Evolutionary conservation across 2,888 invertebrate species (phyloP).

Genomic region (Helobdella robusta): DNA sequence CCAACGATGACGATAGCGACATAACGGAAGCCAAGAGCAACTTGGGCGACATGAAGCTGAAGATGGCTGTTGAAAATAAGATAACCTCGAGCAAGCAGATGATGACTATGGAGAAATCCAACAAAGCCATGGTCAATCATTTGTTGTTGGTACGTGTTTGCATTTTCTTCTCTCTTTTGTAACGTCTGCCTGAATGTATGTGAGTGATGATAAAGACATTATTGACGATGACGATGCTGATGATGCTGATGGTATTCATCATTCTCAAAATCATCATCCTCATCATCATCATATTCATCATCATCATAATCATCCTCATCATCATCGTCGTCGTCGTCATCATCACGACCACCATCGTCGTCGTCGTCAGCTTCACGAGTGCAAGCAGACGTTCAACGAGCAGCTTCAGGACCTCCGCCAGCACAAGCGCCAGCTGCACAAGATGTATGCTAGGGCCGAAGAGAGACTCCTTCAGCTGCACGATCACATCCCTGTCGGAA

Average conservation of each 20-base stretch:
- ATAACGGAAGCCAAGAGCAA: slow-evolving; percentile 13
- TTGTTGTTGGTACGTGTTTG: background rate
- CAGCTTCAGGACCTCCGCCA: background rate
- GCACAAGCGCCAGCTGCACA: background rate
- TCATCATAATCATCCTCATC: background rate
- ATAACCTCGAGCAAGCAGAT: slow-evolving; percentile 6
- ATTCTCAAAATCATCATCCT: background rate
- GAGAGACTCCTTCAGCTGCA: background rate
- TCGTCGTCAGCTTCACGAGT: background rate
- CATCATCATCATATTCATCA: slow-evolving; percentile 6
- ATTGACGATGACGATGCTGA: background rate
- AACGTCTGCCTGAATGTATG: too few relatives aligned
- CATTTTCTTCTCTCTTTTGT: too few relatives aligned
- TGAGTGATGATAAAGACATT: background rate
- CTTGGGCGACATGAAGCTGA: slow-evolving; percentile 23
- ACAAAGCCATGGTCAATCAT: background rate
- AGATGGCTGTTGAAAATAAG: slow-evolving; percentile 3
- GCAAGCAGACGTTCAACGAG: background rate
- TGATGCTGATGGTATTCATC: background rate
- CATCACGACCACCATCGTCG: slow-evolving; percentile 3
- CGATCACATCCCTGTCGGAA: too few relatives aligned
- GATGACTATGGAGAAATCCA: slow-evolving; percentile 16
- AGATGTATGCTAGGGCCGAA: background rate
- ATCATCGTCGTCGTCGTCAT: background rate
- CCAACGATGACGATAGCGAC: background rate